Conservation (phyloP, 2,888 invertebrate species). For the Acronicta alni region DNA sequence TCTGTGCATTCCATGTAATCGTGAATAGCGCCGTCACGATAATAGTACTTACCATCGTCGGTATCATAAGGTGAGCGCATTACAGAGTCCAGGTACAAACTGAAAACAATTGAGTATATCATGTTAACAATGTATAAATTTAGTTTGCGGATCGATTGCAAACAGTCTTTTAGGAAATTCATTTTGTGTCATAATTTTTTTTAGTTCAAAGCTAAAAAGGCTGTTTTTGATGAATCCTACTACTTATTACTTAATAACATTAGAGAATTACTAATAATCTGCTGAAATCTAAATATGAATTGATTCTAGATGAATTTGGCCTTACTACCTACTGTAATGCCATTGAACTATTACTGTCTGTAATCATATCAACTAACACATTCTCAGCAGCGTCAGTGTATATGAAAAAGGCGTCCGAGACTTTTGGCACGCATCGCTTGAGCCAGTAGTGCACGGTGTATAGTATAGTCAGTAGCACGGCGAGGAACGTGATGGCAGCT, state of each 20-base stretch:
- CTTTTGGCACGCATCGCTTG: constrained; percentile 79
- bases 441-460: constrained; percentile 82
- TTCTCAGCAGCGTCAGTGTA: constrained; percentile 81
- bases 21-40: constrained; percentile 57
- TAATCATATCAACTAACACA: constrained; percentile 62
- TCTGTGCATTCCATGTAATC: constrained; percentile 50
- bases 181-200: too few relatives aligned
- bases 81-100: constrained; percentile 75
- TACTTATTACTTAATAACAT: too few relatives aligned
- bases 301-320: neutral
- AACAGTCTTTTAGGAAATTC: too few relatives aligned
- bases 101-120: constrained; percentile 55
- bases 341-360: neutral
- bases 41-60: constrained; percentile 57
- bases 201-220: too few relatives aligned
- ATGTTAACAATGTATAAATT: neutral
- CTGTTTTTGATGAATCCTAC: too few relatives aligned
- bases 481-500: constrained; percentile 76
- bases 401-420: constrained; percentile 83
- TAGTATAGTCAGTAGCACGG: constrained; percentile 71
- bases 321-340: neutral
- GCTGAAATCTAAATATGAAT: too few relatives aligned
- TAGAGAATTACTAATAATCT: too few relatives aligned
- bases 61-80: constrained; percentile 80
- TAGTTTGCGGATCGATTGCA: too few relatives aligned